Percentiles rank a stretch among this genome's conserved stretches.
Conservation (phyloP, 2,797 vertebrate species). For the Zalophus californianus region DNA sequence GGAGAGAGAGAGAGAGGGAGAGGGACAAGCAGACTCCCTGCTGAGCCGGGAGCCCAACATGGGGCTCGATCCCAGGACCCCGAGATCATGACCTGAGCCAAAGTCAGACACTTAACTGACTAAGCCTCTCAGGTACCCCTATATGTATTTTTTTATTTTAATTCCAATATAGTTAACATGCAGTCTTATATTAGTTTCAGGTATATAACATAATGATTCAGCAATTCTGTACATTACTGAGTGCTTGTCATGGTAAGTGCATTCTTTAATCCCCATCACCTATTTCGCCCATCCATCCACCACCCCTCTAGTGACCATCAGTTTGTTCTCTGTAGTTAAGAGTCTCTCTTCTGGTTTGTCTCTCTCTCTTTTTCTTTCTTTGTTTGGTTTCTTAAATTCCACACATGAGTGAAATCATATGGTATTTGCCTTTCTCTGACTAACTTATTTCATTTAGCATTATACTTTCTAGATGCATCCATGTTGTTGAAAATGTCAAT, state of each 20-base stretch:
- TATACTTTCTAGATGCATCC: not conserved
- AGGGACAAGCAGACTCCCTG: not conserved
- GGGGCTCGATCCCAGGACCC: not conserved
- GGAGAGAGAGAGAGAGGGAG: not conserved
- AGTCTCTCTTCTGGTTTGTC: not conserved
- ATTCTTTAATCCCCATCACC: not conserved
- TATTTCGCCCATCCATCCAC: not conserved
- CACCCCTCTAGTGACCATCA: not conserved
- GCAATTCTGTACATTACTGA: not conserved
- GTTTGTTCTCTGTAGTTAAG: not conserved
- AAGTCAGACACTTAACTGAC: not conserved
- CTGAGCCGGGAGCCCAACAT: not conserved
- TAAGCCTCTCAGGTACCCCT: not conserved
- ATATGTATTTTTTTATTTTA: not conserved
- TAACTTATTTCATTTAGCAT: not conserved
- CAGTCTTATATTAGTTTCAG: not conserved
- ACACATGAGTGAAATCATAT: not conserved
- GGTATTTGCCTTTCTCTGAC: not conserved
- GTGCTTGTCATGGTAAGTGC: not conserved
- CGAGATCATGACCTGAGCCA: not conserved
- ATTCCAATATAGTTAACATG: not conserved
- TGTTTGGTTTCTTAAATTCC: not conserved
- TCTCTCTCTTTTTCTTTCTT: not conserved
- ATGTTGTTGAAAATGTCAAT: not conserved
- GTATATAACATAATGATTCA: not conserved